Evolutionary conservation across 1,140 invertebrate genomes (phyloP), one percentile per base, ranked within the genome.

Genomic region (Bombus picipes): DNA sequence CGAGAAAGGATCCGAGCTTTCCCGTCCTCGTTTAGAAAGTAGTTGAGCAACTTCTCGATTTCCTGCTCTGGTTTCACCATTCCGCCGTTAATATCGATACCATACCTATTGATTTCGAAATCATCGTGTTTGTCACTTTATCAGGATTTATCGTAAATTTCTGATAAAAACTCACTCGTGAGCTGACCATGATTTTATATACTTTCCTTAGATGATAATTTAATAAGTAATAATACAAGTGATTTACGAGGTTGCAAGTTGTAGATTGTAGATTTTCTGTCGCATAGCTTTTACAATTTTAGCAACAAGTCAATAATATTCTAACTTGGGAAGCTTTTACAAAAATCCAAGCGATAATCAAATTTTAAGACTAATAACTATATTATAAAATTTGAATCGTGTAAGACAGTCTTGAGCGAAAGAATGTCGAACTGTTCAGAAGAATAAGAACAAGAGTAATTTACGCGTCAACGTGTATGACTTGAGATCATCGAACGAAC

Each of bases 21-120:
- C 84, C 72, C 83, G 77, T 3, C 66, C 66, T 70, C 85, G 71
- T 90, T 90, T 92, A 90, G 92, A 92, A 92, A 92, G 92, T 90
- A 83, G 92, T 85, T 74, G 88, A 87, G 53, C 90, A 81, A 88
- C 86, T 92, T 90, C 71, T 75, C 43, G 73, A 87, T 90, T 75
- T 78, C 22, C 72, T 74, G 81, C 74, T 91, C 75, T 87, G 88
- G 79, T 83, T 91, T 89, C 71, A 83, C 78, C 71, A 82, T 86
- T n/a, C 83, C 81, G 34, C 13, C 43, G 57, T 78, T 68, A 76
- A 86, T 66, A 68, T 81, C 75, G 32, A 73, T 68, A 41, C 57
- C 57, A 83, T 87, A 65, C 43, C n/a, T 53, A 74, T 87, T 13
- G n/a, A 18, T 87, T 87, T 87, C 25, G 82, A 87, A 84, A 87